Evolutionary conservation across 2,797 vertebrate species (phyloP).

Genomic region (Pogonophryne albipinna): DNA sequence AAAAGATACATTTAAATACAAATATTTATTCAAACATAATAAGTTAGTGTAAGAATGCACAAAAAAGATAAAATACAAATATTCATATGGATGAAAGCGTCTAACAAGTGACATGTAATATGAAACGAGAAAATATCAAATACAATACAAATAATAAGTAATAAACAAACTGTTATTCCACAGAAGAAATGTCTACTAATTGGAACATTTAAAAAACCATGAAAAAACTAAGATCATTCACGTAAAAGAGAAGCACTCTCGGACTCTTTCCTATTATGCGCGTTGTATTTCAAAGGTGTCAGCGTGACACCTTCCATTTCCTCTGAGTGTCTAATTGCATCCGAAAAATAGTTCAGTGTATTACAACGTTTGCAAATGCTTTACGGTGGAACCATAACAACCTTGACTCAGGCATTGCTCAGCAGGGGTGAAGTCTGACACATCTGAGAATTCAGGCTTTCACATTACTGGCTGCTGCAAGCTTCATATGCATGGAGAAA

Average conservation of each 20-base stretch:
- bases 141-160: too few relatives aligned
- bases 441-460: slow-evolving; percentile 37
- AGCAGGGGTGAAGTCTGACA: slow-evolving; percentile 12
- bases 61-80: too few relatives aligned
- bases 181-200: slow-evolving; percentile 2
- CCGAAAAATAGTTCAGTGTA: slow-evolving; percentile 59
- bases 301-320: slow-evolving; percentile 52
- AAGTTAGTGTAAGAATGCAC: too few relatives aligned
- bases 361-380: slow-evolving; percentile 18
- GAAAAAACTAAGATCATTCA: background rate
- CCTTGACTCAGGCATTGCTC: slow-evolving; percentile 41
- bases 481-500: background rate
- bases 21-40: too few relatives aligned
- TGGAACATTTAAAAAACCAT: slow-evolving; percentile 29
- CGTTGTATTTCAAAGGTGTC: slow-evolving; percentile 19
- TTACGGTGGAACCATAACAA: background rate
- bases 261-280: slow-evolving; percentile 45
- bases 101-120: too few relatives aligned
- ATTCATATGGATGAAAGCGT: too few relatives aligned
- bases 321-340: slow-evolving; percentile 21
- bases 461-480: background rate
- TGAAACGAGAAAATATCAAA: too few relatives aligned
- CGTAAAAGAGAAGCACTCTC: background rate
- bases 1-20: too few relatives aligned
- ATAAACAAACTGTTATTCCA: background rate